Evolutionary conservation across 2,888 invertebrate genomes (phyloP), one percentile per base, ranked within the genome.

Genomic region (Loripinus fragilis): DNA sequence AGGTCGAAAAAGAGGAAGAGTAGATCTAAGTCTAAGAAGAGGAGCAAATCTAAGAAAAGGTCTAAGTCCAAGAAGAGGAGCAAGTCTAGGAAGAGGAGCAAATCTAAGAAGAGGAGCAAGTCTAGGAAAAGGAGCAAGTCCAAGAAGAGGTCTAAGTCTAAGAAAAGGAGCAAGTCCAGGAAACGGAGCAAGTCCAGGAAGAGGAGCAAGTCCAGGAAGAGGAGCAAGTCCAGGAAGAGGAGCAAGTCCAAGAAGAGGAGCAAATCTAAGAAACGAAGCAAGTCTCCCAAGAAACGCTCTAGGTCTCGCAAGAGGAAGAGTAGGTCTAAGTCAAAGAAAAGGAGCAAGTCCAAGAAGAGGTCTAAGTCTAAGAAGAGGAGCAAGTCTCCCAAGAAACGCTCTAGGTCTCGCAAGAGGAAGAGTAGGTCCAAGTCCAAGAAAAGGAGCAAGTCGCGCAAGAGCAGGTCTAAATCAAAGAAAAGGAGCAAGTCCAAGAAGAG

Each of bases 231-330:
- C 8, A 74, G 50, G 74, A 73, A 48, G 41, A 67, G 76, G 64
- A 67, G 60, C 38, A 67, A 65, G 42, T 50, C 74, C 30, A 71
- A 48, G 73, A 74, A 35, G 64, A 25, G 79, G 55, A 60, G 70
- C n/a, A 72, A 52, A 66, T 74, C 74, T n/a, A n/a, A n/a, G n/a
- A n/a, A n/a, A n/a, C n/a, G n/a, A 28, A 76, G 76, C 71, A 79
- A 71, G 69, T 82, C 82, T 23, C n/a, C n/a, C n/a, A 83, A 45
- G 80, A 83, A 80, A 66, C 73, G 82, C 45, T 50, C 50, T 30
- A 48, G 23, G 8, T 76, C 76, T n/a, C n/a, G n/a, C n/a, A n/a
- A n/a, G 33, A 70, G 35, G 30, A 80, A 70, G 65, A 60, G 70
- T n/a, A 72, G 55, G 70, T 74, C 74, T 45, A 69, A 35, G 79